Percentiles rank a stretch among this genome's conserved stretches.
These are phyloP conservation scores for Aurelia sp. DNA, from an alignment of 30 jellyfish, hydroid and myxozoan genomes.

Conservation along the genomic window DNA sequence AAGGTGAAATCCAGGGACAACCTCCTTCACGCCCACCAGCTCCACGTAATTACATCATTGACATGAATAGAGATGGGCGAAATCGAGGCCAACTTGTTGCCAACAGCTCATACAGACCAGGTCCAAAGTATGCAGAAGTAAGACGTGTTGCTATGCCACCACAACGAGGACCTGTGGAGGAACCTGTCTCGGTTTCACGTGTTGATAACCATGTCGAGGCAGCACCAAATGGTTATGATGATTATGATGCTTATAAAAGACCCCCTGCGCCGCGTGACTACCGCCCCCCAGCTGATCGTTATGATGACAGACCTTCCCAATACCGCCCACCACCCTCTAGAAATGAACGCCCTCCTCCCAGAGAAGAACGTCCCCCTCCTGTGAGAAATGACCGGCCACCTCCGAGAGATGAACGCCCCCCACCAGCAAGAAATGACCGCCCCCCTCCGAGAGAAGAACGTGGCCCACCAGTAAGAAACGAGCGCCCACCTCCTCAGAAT, in stretches of 20 bases:
- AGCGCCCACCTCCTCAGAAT: slow-evolving; percentile 47
- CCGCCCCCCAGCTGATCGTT: slow-evolving; percentile 27
- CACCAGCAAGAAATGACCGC: slow-evolving; percentile 49
- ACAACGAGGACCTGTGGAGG: slow-evolving; percentile 46
- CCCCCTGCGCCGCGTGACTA: slow-evolving; percentile 59
- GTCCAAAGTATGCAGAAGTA: slow-evolving; percentile 80
- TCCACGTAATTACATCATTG: slow-evolving; percentile 88
- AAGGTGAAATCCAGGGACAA: slow-evolving; percentile 45
- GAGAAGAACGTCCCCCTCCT: slow-evolving; percentile 76
- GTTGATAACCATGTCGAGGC: slow-evolving; percentile 45
- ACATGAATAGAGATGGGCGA: slow-evolving; percentile 64
- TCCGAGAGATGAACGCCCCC: slow-evolving; percentile 10
- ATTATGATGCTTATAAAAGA: not conserved
- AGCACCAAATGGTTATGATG: slow-evolving; percentile 48
- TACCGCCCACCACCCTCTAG: slow-evolving; percentile 45
- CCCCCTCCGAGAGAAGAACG: slow-evolving; percentile 60
- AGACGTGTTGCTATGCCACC: slow-evolving; percentile 71
- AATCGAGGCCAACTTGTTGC: slow-evolving; percentile 64
- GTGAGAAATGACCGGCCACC: slow-evolving; percentile 59
- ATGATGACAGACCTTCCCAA: slow-evolving; percentile 67
- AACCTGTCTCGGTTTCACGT: slow-evolving; percentile 35
- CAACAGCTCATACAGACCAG: slow-evolving; percentile 79
- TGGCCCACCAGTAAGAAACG: slow-evolving; percentile 33
- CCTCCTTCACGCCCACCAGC: slow-evolving; percentile 95
- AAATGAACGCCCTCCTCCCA: slow-evolving; percentile 62